A percentile compares a stretch with the other conserved stretches of the same genome.
Evolutionary conservation across 1,140 invertebrate genomes (phyloP).

Genomic region (Anagrus nilaparvatae): DNA sequence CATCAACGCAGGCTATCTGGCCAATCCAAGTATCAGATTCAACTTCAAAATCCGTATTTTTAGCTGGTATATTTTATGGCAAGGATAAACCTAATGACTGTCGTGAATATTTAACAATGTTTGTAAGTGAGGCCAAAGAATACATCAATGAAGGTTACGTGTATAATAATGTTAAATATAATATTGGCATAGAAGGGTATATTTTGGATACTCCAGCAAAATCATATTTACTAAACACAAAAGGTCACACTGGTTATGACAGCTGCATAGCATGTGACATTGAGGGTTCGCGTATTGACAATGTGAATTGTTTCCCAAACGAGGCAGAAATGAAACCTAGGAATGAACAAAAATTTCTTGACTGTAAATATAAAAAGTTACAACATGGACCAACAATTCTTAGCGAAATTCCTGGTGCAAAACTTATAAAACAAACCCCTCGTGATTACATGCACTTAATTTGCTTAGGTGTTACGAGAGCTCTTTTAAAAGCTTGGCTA

Average conservation of each 20-base stretch:
- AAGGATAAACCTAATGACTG: constrained; percentile 14
- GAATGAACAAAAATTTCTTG: too few species aligned
- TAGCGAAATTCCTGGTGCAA: too few species aligned
- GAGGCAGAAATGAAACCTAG: too few species aligned
- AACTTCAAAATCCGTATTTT: constrained; percentile 14
- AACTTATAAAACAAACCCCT: too few species aligned
- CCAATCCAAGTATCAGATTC: constrained; percentile 17
- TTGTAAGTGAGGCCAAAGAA: constrained; percentile 12
- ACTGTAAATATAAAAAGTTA: too few species aligned
- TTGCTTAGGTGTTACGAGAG: too few species aligned
- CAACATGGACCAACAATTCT: too few species aligned
- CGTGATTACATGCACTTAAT: too few species aligned
- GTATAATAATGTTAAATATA: constrained; percentile 6
- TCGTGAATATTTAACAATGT: constrained; percentile 16
- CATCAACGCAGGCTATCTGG: constrained; percentile 14
- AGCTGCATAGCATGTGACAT: constrained; percentile 31
- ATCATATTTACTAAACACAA: constrained; percentile 28
- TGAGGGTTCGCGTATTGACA: too few species aligned
- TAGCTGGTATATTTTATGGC: constrained; percentile 19
- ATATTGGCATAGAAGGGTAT: constrained; percentile 20
- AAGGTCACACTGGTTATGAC: constrained; percentile 29
- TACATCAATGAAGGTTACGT: constrained; percentile 7
- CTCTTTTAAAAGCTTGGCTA: too few species aligned
- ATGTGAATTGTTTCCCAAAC: too few species aligned
- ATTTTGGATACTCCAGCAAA: constrained; percentile 36